These are phyloP conservation scores for Drosophila mayaguana DNA, from an alignment of 2,888 invertebrate genomes.

Conservation along the genomic window DNA sequence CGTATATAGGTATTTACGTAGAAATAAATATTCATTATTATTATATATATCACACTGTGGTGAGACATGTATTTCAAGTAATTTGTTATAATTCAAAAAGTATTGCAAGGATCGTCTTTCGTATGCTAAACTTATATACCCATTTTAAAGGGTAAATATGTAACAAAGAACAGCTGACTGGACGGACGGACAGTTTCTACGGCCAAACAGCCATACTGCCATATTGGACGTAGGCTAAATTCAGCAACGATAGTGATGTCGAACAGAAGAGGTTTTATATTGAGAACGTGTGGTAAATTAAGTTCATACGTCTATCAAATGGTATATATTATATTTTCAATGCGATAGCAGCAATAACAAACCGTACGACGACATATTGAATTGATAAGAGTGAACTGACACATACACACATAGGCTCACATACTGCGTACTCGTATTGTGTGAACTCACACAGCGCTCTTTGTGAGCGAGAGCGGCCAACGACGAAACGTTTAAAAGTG, in stretches of 20 bases:
- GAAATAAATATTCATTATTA: no score
- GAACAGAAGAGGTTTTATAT: slow-evolving; percentile 36
- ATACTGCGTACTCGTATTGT: slow-evolving; percentile 16
- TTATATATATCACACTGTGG: no score
- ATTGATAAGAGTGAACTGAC: slow-evolving; percentile 60
- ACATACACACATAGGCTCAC: background rate
- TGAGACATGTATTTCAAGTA: background rate
- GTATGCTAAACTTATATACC: background rate
- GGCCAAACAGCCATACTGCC: slow-evolving; percentile 65
- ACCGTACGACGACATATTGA: slow-evolving; percentile 65
- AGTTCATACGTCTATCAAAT: slow-evolving; percentile 56
- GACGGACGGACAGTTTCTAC: slow-evolving; percentile 55
- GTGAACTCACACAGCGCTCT: slow-evolving; percentile 40
- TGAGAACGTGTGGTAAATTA: slow-evolving; percentile 74
- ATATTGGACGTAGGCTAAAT: slow-evolving; percentile 54
- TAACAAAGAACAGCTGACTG: slow-evolving; percentile 81
- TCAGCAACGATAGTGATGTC: slow-evolving; percentile 23
- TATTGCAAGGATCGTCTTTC: background rate
- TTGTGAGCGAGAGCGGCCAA: slow-evolving; percentile 44
- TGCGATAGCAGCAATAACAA: slow-evolving; percentile 44
- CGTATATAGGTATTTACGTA: no score
- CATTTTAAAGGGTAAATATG: background rate
- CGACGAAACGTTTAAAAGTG: slow-evolving; percentile 78
- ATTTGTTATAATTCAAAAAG: background rate
- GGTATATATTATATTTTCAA: slow-evolving; percentile 66